Evolutionary conservation across 1,140 invertebrate species (phyloP), one percentile per base, ranked within the genome.

Genomic region (Trichonephila inaurata): DNA sequence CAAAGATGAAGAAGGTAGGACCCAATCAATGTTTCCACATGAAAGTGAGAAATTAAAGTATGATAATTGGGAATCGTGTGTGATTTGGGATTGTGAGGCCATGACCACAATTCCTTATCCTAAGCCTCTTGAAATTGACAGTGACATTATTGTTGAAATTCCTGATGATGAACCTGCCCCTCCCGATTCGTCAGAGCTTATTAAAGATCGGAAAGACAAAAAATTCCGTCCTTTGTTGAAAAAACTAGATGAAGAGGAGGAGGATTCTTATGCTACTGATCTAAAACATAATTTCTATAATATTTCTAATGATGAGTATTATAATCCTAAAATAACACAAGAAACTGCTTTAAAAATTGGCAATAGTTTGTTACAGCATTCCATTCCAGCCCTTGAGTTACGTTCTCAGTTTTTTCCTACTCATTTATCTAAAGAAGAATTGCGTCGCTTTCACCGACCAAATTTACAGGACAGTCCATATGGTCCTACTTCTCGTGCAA

Each of bases 101-200:
- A 94, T 94, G 96, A 96, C 6, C 97, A 97, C 93, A 97, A 99
- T 95, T 98, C 98, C 1, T 98, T 98, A 95, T 99, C 99, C 3
- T 98, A 98, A 95, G 98, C 99, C 62, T 96, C 99, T 99, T 96
- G 98, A 98, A 0, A 99, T 99, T 95, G 99, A 99, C 96, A 99
- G 99, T 95, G 99, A 99, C 95, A 99, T 99, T 94, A 98, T 99
- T 94, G 96, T 99, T 44, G 98, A 98, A 12, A 98, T 99, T 95
- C 97, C 96, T 7, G 96, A 96, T 93, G 98, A 99, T 95, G 97
- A 98, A 64, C 98, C 99, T 66, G 40, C 93, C 19, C 61, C 93
- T 77, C 62, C 62, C 19, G 91, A 91, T 60, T 18, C 24, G 19
- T 51, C 69, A 24, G 69, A 91, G 72, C 69, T 19, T 51, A 64